Evolutionary conservation across 2,888 invertebrate genomes (phyloP).

Genomic region (Harmothoe impar): DNA sequence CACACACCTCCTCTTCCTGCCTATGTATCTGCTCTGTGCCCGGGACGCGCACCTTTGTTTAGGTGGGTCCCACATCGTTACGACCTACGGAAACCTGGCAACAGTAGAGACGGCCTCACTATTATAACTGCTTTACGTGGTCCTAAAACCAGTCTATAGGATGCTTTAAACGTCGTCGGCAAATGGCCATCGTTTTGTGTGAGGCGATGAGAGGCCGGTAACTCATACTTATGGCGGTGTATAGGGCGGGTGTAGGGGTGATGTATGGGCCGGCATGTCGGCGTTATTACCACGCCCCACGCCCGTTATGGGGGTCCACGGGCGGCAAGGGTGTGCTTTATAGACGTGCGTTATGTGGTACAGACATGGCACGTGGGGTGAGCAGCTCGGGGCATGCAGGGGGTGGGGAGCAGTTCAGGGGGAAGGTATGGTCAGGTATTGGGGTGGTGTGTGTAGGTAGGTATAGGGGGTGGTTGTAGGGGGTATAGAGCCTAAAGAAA

Average conservation of each 20-base stretch:
- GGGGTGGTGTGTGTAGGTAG: neutral
- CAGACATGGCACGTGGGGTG: conserved; percentile 9
- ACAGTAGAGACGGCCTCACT: conserved; percentile 37
- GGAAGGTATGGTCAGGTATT: neutral
- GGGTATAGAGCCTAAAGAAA: too few relatives aligned
- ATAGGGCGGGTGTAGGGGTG: neutral
- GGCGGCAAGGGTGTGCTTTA: conserved; percentile 51
- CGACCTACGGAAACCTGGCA: conserved; percentile 38
- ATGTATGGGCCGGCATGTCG: neutral
- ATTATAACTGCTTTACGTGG: conserved; percentile 55
- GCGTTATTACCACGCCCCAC: conserved; percentile 12
- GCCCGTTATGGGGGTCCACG: conserved; percentile 22
- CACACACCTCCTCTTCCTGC: neutral
- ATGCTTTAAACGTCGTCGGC: conserved; percentile 46
- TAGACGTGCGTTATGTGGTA: conserved; percentile 41
- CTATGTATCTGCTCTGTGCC: neutral
- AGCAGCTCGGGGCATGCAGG: conserved; percentile 6
- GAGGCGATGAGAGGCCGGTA: conserved; percentile 22
- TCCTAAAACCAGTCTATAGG: conserved; percentile 53
- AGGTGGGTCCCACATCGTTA: neutral
- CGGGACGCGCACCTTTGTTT: conserved; percentile 1
- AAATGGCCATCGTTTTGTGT: conserved; percentile 56
- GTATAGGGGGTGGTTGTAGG: too few relatives aligned
- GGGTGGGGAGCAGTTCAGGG: neutral
- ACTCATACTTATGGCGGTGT: conserved; percentile 34